Evolutionary conservation across 2,113 vertebrate genomes (phyloP), one percentile per base, ranked within the genome.

Genomic region (Thermophis baileyi): DNA sequence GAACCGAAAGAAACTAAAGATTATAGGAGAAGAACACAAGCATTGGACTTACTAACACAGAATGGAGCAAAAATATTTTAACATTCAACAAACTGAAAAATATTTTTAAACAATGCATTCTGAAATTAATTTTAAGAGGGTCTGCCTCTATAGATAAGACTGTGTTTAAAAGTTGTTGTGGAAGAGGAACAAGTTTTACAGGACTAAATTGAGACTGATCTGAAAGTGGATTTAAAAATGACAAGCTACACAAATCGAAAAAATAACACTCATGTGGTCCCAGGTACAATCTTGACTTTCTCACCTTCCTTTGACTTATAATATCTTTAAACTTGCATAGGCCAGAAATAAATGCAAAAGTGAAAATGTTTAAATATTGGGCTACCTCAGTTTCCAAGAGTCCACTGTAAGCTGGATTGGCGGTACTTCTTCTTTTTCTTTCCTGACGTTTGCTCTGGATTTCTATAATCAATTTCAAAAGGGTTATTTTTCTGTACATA

Each of bases 361-460:
- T 6, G 63, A 92, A 89, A 88, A 81, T 2, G 2, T 12, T 1
- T 30, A 91, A 87, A 47, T 94, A 88, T 90, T 1, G 5, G 93
- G 96, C 92, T 96, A 99, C 99, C 98, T 99, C 99, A 0, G 99
- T 98, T 94, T 99, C 99, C 63, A 99, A 97, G 96, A 99, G 97
- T 96, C 99, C 98, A 90, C 99, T 99, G 97, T 99, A 99, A 88
- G 99, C 98, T 1, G 99, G 99, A 95, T 99, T 99, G 40, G 99
- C 99, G 2, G 99, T 99, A 97, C 99, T 99, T 90, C 99, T 97
- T 91, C 99, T 98, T 97, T 99, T 99, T 94, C 99, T 98, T 97
- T 99, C 99, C 93, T 99, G 99, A 7, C 99, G 98, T 96, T 98
- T 99, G 96, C 97, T 98, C 98, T 99, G 99, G 96, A 99, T 98